Evolutionary conservation across 2,888 invertebrate species (phyloP), one percentile per base, ranked within the genome.

Genomic region (Andrena bucephala): DNA sequence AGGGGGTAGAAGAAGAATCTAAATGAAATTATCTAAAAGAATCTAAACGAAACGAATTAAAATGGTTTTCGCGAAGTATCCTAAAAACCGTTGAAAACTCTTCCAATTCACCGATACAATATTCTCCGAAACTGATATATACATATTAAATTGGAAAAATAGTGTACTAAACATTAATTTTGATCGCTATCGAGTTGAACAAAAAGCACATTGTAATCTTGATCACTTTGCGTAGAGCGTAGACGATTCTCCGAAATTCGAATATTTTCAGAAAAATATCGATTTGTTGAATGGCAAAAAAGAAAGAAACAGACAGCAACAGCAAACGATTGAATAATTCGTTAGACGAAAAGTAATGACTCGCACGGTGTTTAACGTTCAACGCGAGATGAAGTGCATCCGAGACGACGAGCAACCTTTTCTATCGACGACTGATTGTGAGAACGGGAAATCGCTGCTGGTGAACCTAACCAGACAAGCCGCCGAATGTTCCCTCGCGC

Each of bases 371-470:
- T 48, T 33, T 8, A 16, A 54, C 29, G 54, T 59, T 10, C 16
- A 42, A 65, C 62, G 31, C 50, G 36, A 50, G 48, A 57, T 63
- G 57, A 67, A 69, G 66, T 67, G 69, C 78, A 66, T 74, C 71
- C 85, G 67, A 42, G 42, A 65, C 66, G 79, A 59, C 75, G 52
- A 77, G 79, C 81, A 83, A 68, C 82, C 85, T 89, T 89, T 86
- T 82, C 87, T 81, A 82, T 84, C 80, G 84, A 78, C 88, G 84
- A 90, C 90, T 90, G 42, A 42, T 42, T 42, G 42, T 1, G 90
- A 90, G 86, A 86, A 86, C 85, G 89, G 91, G 88, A 88, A 86
- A 88, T 89, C 72, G 80, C 71, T 62, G 66, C 13, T 52, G 67
- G 60, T 48, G 71, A 83, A 72, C 20, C 36, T 50, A 74, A 77